phyloP scores from a whole-genome alignment of 2,888 invertebrate species.

The Dicycla oo region DNA sequence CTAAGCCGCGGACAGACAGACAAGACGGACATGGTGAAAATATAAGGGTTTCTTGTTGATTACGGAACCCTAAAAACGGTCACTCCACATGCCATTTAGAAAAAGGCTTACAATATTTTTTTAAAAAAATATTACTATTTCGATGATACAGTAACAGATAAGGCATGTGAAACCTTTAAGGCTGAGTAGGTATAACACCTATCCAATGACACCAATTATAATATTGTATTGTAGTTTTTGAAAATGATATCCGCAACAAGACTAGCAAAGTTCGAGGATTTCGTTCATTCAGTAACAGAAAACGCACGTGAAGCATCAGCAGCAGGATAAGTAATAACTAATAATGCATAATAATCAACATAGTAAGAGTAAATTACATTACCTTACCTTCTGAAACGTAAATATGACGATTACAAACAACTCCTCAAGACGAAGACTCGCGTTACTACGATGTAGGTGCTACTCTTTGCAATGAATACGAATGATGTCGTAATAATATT shows the following conservation, averaged over 20 bases:
- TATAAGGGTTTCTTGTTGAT: too few species aligned
- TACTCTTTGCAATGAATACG: neutral
- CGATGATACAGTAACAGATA: neutral
- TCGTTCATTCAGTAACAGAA: neutral
- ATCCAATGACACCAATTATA: neutral
- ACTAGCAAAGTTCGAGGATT: neutral
- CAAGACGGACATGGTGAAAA: too few species aligned
- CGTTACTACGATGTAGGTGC: neutral
- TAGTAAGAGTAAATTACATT: neutral
- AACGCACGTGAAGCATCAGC: neutral
- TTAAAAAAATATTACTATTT: neutral
- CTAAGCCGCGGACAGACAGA: too few species aligned
- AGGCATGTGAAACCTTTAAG: neutral
- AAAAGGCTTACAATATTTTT: neutral
- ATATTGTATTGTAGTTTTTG: neutral
- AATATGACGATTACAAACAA: neutral
- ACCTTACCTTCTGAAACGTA: constrained; percentile 9
- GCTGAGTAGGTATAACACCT: too few species aligned
- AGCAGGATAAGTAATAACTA: neutral
- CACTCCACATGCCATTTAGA: too few species aligned
- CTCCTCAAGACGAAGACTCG: neutral
- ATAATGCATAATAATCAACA: neutral
- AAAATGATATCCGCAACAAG: neutral
- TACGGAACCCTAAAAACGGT: too few species aligned
- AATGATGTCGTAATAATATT: neutral